phyloP scores from a whole-genome alignment of 2,797 vertebrate species.

The Parambassis ranga region DNA sequence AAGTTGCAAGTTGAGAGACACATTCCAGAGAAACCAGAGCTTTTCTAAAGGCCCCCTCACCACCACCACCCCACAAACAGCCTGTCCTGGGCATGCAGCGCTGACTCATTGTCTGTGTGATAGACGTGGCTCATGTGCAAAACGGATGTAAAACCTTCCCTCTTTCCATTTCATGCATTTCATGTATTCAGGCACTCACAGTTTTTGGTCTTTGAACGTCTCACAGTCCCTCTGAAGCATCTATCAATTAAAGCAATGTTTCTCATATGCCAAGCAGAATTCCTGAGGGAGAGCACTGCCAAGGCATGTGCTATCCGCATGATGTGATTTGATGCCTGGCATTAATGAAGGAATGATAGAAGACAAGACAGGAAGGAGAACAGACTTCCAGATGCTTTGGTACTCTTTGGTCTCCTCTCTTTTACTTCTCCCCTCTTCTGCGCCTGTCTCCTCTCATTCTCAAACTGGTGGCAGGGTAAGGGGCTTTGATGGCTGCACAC shows the following conservation, averaged over 20 bases:
- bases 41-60: slow-evolving; percentile 15
- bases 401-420: background rate
- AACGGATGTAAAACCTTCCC: background rate
- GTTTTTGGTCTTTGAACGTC: too few species aligned
- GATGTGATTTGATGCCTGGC: slow-evolving; percentile 47
- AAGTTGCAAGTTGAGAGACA: slow-evolving; percentile 45
- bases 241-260: slow-evolving; percentile 51
- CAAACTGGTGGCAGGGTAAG: slow-evolving; percentile 4
- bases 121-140: background rate
- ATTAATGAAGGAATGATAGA: slow-evolving; percentile 45
- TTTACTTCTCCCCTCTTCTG: slow-evolving; percentile 1
- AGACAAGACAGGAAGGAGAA: slow-evolving; percentile 28
- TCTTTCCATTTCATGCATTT: background rate
- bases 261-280: slow-evolving; percentile 58
- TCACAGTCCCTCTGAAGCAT: slow-evolving; percentile 19
- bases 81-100: slow-evolving; percentile 18
- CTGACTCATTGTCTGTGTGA: slow-evolving; percentile 34
- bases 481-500: slow-evolving; percentile 39
- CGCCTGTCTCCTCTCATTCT: slow-evolving; percentile 14
- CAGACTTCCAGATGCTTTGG: slow-evolving; percentile 33
- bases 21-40: slow-evolving; percentile 64
- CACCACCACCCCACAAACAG: slow-evolving; percentile 31
- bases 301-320: slow-evolving; percentile 59
- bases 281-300: slow-evolving; percentile 48
- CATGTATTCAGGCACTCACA: background rate